Conservation (phyloP, 2,113 vertebrate genomes). For the Pandion haliaetus region DNA sequence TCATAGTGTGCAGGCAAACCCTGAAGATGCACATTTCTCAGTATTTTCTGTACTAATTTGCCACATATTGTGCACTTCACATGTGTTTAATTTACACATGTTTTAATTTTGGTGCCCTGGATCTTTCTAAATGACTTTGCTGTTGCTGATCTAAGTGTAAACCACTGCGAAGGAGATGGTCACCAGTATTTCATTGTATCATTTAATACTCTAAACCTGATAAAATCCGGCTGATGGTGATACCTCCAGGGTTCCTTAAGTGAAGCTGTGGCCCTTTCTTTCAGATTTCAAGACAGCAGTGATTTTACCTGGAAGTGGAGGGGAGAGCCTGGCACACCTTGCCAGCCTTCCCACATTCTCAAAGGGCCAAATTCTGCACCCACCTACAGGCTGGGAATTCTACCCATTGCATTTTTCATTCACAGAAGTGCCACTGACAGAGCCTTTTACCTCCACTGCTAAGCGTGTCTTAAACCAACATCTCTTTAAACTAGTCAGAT, state of each 20-base stretch:
- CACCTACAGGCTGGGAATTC: not conserved
- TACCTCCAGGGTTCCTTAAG: not conserved
- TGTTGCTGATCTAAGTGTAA: not conserved
- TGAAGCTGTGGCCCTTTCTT: slow-evolving; percentile 15
- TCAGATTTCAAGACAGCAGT: not conserved
- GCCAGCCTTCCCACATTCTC: not conserved
- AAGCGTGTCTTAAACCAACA: not conserved
- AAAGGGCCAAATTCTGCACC: not conserved
- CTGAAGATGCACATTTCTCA: slow-evolving; percentile 60
- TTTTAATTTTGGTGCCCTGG: slow-evolving; percentile 60
- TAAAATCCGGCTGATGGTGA: slow-evolving; percentile 11
- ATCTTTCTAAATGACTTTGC: slow-evolving; percentile 40
- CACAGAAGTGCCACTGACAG: not conserved
- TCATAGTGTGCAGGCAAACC: slow-evolving; percentile 55
- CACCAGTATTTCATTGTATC: not conserved
- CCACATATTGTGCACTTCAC: slow-evolving; percentile 66
- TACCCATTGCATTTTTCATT: not conserved
- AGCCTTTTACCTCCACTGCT: not conserved
- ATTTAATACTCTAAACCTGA: slow-evolving; percentile 29
- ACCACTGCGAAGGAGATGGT: not conserved
- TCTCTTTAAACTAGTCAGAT: not conserved
- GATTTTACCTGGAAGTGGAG: not conserved
- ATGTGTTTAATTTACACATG: slow-evolving; percentile 72
- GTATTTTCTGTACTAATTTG: slow-evolving; percentile 68
- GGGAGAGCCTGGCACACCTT: not conserved